Evolutionary conservation across 1,140 invertebrate genomes (phyloP).

Genomic region (Metopolophium dirhodum): DNA sequence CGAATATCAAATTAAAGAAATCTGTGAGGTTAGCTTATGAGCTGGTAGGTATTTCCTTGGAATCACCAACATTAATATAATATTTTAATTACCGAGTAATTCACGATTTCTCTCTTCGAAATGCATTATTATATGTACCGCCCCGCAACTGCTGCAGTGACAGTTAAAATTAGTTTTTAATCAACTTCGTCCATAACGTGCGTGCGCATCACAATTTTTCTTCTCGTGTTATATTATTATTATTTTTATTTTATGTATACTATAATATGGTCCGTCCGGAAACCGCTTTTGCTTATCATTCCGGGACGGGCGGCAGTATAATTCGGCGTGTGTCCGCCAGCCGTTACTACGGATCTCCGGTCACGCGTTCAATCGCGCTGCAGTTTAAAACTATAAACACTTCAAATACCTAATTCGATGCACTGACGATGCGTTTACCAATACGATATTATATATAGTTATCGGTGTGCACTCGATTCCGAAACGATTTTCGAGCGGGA

Average conservation of each 20-base stretch:
- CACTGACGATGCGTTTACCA: background rate
- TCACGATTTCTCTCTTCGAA: background rate
- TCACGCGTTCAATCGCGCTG: background rate
- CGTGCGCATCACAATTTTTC: background rate
- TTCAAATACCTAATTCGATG: background rate
- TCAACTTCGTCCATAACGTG: background rate
- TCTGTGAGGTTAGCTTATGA: background rate
- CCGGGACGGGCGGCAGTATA: background rate
- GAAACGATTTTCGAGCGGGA: background rate
- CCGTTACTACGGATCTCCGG: background rate
- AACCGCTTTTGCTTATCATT: background rate
- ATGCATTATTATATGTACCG: background rate
- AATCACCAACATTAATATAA: background rate
- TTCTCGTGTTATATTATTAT: background rate
- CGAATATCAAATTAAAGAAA: conserved; percentile 39
- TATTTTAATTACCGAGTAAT: conserved; percentile 8
- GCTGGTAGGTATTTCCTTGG: background rate
- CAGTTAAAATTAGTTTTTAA: conserved; percentile 25
- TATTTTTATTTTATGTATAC: background rate
- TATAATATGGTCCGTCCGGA: background rate
- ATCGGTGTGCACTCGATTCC: background rate
- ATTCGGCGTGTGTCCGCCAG: background rate
- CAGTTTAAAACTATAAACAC: background rate
- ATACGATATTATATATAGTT: background rate
- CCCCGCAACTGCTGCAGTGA: background rate